A percentile compares a stretch with the other conserved stretches of the same genome.
Conservation (phyloP, 2,797 vertebrate genomes). For the Pipistrellus kuhlii region DNA sequence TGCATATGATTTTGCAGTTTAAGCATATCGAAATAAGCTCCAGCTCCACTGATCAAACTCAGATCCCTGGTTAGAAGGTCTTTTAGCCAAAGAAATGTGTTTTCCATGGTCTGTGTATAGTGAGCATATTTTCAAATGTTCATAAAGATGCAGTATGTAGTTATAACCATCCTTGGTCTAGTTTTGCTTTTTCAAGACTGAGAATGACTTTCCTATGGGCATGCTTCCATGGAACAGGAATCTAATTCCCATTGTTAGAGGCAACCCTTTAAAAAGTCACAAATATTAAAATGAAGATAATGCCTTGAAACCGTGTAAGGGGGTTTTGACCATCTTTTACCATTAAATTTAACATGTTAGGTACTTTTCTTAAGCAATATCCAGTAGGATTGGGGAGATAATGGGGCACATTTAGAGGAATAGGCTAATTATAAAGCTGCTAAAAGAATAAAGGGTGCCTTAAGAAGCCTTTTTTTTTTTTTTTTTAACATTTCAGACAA, state of each 20-base stretch:
- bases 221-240: not conserved
- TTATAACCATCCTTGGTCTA: not conserved
- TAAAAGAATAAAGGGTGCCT: not conserved
- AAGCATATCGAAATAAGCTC: not conserved
- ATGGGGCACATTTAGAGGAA: not conserved
- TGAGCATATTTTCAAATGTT: not conserved
- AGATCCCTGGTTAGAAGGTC: not conserved
- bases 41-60: not conserved
- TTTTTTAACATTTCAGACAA: not conserved
- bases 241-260: not conserved
- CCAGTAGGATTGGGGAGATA: not conserved
- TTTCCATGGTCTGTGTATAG: not conserved
- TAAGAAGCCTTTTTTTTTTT: not conserved
- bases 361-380: not conserved
- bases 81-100: not conserved
- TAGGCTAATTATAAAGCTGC: not conserved
- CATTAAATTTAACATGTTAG: not conserved
- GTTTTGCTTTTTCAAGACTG: not conserved
- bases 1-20: not conserved
- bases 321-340: not conserved
- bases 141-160: not conserved
- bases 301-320: not conserved
- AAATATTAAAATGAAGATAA: not conserved
- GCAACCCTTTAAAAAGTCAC: not conserved
- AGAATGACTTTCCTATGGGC: not conserved